Evolutionary conservation across 2,113 vertebrate genomes (phyloP), one percentile per base, ranked within the genome.

Genomic region (Halichoeres trimaculatus): DNA sequence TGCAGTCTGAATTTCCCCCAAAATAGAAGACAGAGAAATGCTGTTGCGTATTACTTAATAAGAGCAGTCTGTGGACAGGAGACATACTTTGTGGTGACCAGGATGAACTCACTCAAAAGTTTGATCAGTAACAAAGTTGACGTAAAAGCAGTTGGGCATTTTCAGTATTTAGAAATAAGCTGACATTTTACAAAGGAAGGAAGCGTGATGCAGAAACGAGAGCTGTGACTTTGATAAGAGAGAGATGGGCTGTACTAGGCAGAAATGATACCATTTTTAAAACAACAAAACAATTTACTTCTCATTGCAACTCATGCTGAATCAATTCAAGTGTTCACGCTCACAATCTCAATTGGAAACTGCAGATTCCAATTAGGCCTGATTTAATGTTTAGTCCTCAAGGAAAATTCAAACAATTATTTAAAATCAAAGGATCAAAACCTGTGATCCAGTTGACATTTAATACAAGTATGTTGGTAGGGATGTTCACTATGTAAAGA

Each of bases 121-220:
- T 10, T 41, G 5, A 23, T 6, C 7, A 67, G 7, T 40, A 1
- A n/a, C 8, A 22, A 13, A 57, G 9, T 51, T 1, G 1, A 51
- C 35, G n/a, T 8, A 68, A 5, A 54, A 57, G 30, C 10, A 2
- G 16, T 20, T 2, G 4, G 4, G 13, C 22, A 6, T 26, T 10
- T 10, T 30, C 1, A 2, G 24, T 13, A 11, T 56, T 45, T 19
- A 48, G 40, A 54, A 51, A 52, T 10, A 35, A 19, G 24, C 1
- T 34, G 13, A 40, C 13, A 20, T 70, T 36, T 9, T 30, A 40
- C 55, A 38, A 59, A 50, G 61, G 66, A 55, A 70, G 51, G 43
- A 82, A 63, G 52, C n/a, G 4, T 0, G 38, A 58, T 50, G 7
- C 22, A 45, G n/a, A 3, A 73, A 51, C 0, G 8, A 53, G 11